Evolutionary conservation across 2,113 vertebrate genomes (phyloP).

Genomic region (Vimba vimba): DNA sequence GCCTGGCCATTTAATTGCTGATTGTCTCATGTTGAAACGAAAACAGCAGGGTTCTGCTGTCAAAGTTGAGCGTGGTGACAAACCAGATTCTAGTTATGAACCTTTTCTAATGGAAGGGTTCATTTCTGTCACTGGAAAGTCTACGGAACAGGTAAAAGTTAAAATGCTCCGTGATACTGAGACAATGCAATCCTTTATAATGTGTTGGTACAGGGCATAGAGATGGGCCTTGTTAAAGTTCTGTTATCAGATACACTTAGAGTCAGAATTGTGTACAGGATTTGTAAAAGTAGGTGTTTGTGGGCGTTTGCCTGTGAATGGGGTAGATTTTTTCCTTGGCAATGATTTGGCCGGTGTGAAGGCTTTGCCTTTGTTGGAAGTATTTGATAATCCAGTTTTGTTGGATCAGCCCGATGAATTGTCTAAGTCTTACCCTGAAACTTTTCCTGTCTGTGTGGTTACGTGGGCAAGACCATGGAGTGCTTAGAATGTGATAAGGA

Average conservation of each 20-base stretch:
- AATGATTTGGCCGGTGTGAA: neutral
- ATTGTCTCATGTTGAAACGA: neutral
- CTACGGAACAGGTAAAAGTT: neutral
- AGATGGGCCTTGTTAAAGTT: neutral
- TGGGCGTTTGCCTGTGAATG: neutral
- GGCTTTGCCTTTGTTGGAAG: too few relatives aligned
- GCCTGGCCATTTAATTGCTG: neutral
- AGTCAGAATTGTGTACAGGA: neutral
- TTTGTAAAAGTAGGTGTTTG: neutral
- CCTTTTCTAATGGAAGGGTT: neutral
- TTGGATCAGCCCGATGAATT: too few relatives aligned
- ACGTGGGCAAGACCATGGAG: too few relatives aligned
- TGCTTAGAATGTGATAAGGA: too few relatives aligned
- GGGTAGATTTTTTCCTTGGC: neutral
- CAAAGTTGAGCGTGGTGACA: neutral
- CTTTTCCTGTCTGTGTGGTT: too few relatives aligned
- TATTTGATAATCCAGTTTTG: too few relatives aligned
- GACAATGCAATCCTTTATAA: neutral
- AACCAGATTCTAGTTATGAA: neutral
- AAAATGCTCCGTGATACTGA: neutral
- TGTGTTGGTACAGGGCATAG: neutral
- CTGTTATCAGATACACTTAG: neutral
- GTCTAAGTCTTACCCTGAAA: too few relatives aligned
- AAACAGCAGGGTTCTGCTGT: neutral
- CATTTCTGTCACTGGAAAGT: neutral